Evolutionary conservation across 2,113 vertebrate species (phyloP), one percentile per base, ranked within the genome.

Genomic region (Hemichromis elongatus): DNA sequence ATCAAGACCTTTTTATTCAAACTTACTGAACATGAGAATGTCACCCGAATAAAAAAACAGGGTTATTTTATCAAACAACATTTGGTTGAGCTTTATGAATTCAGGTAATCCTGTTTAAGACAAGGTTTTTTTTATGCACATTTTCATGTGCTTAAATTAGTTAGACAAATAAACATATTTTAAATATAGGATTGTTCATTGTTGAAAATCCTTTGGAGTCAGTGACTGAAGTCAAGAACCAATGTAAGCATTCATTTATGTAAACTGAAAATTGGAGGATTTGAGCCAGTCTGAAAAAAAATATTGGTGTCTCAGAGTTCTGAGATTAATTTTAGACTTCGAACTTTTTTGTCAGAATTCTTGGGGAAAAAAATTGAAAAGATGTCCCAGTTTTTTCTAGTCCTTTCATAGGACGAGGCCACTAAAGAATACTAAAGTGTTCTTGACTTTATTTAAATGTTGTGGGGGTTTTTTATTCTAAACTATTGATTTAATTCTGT

Each of bases 291-390:
- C 13, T 37, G 2, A 37, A 63, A 37, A 63, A 63, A 63, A 63
- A 63, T 33, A n/a, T 19, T 63, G 33, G 6, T 63, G 19, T 21
- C 6, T 63, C 59, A 37, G 19, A 63, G 13, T 37, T 37, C 33
- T 37, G 1, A 63, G 10, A 21, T 63, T 2, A 63, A 21, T 63
- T 37, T 2, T 33, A 63, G 33, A 63, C 19, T 37, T 63, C 33
- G 0, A 2, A 37, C 59, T 37, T 63, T 63, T 63, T 63, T 8
- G 33, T 63, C 59, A 13, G 33, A 63, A 37, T 63, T 21, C 7
- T 63, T 37, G 19, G 19, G 59, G 4, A 0, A 37, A 37, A 1
- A 63, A 37, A 37, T 37, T 0, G 0, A 63, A 37, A 63, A 21
- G 59, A 63, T 63, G 7, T 19, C 6, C 19, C 33, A 30, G 13